A percentile compares a stretch with the other conserved stretches of the same genome.
Evolutionary conservation across 2,888 invertebrate genomes (phyloP).

Genomic region (Adineta ricciae): DNA sequence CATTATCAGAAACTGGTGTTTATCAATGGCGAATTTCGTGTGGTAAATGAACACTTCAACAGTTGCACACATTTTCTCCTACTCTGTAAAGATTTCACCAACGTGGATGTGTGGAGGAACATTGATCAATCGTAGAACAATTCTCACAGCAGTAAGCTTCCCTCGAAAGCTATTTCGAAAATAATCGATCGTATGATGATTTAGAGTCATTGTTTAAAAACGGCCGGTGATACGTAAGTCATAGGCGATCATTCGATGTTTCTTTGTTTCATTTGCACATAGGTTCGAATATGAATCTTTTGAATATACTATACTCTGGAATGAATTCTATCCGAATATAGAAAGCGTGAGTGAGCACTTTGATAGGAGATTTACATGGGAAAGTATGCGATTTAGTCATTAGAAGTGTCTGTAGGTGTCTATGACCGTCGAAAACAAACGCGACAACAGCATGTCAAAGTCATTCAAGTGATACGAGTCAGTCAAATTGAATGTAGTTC

Average conservation of each 20-base stretch:
- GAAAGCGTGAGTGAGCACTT: not conserved
- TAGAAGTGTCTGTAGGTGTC: not conserved
- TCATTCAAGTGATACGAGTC: not conserved
- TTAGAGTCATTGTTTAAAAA: not conserved
- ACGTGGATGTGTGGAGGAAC: not conserved
- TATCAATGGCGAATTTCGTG: not conserved
- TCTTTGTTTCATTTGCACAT: not conserved
- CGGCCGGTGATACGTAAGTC: not conserved
- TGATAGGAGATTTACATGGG: not conserved
- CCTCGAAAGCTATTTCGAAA: not conserved
- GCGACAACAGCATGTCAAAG: not conserved
- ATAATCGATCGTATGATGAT: not conserved
- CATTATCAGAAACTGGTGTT: not conserved
- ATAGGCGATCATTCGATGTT: not conserved
- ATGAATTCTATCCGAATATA: slow-evolving; percentile 22
- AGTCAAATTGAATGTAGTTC: not conserved
- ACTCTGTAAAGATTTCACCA: not conserved
- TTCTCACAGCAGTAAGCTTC: not conserved
- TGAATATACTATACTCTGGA: slow-evolving; percentile 21
- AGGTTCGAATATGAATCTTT: not conserved
- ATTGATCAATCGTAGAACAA: not conserved
- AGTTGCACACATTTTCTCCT: not conserved
- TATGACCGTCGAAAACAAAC: not conserved
- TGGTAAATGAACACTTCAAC: not conserved
- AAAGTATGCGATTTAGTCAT: not conserved